These are phyloP conservation scores for Bombyx huttoni DNA, from an alignment of 2,888 invertebrate species.

Conservation along the genomic window DNA sequence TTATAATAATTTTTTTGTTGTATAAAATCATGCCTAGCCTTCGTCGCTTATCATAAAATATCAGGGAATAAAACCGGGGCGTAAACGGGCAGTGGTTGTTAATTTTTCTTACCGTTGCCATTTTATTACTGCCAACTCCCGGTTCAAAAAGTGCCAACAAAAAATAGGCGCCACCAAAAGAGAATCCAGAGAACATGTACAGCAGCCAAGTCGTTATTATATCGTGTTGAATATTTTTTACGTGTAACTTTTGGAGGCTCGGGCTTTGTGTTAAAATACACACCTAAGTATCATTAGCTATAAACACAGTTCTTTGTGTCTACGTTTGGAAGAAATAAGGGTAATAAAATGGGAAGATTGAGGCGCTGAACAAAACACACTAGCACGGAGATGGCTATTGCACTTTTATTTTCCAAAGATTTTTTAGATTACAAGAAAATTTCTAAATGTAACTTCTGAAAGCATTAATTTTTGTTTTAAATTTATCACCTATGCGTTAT, in stretches of 20 bases:
- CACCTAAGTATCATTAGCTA: constrained; percentile 71
- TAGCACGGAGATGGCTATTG: constrained; percentile 30
- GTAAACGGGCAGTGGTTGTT: constrained; percentile 51
- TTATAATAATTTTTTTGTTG: not conserved
- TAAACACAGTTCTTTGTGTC: constrained; percentile 68
- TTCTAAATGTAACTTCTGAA: not conserved
- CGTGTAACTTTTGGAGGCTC: constrained; percentile 44
- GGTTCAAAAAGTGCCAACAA: constrained; percentile 57
- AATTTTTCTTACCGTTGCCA: constrained; percentile 57
- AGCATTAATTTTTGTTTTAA: too few species aligned
- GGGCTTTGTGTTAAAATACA: constrained; percentile 69
- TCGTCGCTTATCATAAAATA: constrained; percentile 5
- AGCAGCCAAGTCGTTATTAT: constrained; percentile 51
- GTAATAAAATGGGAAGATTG: constrained; percentile 57
- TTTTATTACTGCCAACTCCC: constrained; percentile 60
- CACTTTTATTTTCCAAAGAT: not conserved
- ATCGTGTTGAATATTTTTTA: constrained; percentile 59
- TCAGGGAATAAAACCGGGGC: constrained; percentile 13
- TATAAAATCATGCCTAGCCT: not conserved
- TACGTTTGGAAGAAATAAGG: constrained; percentile 57
- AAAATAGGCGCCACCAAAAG: constrained; percentile 65
- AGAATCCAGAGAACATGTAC: constrained; percentile 35
- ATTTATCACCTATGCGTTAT: too few species aligned
- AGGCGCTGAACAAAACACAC: constrained; percentile 33
- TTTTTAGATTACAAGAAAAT: not conserved